Base-by-base conservation (phyloP, 2,888 invertebrate species). In the Horisme vitalbata region DNA sequence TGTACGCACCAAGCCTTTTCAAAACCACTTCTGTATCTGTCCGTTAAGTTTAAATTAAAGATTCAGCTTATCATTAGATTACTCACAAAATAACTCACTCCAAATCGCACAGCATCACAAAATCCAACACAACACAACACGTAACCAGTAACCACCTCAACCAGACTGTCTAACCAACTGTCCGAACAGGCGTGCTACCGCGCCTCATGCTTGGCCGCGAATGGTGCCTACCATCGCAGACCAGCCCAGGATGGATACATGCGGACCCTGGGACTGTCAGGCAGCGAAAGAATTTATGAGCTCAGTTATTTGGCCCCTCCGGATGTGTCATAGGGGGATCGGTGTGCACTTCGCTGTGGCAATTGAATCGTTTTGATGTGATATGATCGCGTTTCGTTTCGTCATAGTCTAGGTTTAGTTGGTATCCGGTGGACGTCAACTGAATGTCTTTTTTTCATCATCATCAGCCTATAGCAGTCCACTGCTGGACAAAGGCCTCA, bases 211-310 rank as follows among this genome's bases (percentile, higher is more conserved):
- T 79, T 69, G 53, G 52, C 50, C 61, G 41, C 71, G 79, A 82
- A 77, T 83, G 83, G 83, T 69, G 68, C 55, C 7, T 7, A n/a
- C 52, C 35, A 37, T 57, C 61, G 55, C 77, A 75, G 74, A 59
- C 61, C 71, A 68, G 53, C 63, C 74, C 69, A 75, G 68, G 69
- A 73, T 71, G 69, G 55, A 69, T 68, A 82, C 79, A 79, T 82
- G 85, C 78, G 76, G 80, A 71, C 73, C 62, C 65, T 53, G 41
- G 76, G 79, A 73, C 83, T 88, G 89, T 89, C 88, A 88, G 74
- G 45, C 59, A 71, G 73, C 65, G 82, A 88, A 86, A 89, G 88
- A 89, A 89, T 88, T 88, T 89, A 89, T 88, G 87, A 75, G 78
- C 74, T 57, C 54, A 58, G 57, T 69, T 70, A 77, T 71, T 66